Evolutionary conservation across 2,888 invertebrate species (phyloP), one percentile per base, ranked within the genome.

Genomic region (Microchrysa polita): DNA sequence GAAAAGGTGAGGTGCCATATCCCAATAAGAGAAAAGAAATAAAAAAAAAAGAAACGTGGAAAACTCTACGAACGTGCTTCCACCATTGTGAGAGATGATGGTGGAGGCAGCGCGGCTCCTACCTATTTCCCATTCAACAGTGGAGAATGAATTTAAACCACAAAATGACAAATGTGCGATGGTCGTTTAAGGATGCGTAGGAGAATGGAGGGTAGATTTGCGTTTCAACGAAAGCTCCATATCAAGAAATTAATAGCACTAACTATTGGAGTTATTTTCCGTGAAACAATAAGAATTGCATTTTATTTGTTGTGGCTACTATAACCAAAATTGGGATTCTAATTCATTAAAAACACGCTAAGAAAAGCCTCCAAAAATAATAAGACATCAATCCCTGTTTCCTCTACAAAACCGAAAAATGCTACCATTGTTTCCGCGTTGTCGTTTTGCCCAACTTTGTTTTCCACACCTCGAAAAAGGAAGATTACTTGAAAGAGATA

Each of bases 401-500:
- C 27, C 27, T 34, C 7, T 34, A 34, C 7, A 10, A 2, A 22
- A 55, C n/a, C 10, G 18, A 55, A 14, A 18, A 18, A 18, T 9
- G 18, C 22, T 22, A 18, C 52, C 55, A 20, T 55, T 22, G 55
- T 14, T 55, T 55, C 55, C 7, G 2, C 27, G 55, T 14, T 55
- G n/a, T 18, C 7, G 2, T 7, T 2, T 34, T 55, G 52, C 5
- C 18, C 55, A 55, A 55, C 55, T 55, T 20, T 53, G 34, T 34
- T 34, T 52, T 67, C 42, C 53, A 2, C 23, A 48, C 22, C 9
- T 16, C 18, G 23, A 42, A 16, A 57, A 48, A 60, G 60, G 44
- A 48, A 73, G 73, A 73, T 73, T 73, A 67, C 59, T 57, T 67
- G 67, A 67, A 61, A 65, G 18, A 73, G 73, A 73, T 73, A 73